Evolutionary conservation across 2,797 vertebrate species (phyloP), one percentile per base, ranked within the genome.

Genomic region (Acanthopagrus latus): DNA sequence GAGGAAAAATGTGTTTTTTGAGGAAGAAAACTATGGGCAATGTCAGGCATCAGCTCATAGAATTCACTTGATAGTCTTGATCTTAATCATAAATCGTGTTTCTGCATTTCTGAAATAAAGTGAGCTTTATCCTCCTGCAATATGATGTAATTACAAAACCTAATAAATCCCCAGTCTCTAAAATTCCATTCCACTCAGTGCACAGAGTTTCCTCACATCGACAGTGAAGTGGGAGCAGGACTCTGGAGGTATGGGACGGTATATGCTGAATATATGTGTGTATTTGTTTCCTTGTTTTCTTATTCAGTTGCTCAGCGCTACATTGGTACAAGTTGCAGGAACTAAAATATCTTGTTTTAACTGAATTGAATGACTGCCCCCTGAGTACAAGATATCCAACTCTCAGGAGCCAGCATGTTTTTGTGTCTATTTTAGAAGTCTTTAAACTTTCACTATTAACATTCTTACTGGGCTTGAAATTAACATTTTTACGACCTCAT

Each of bases 1-100:
- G 60, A 46, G 11, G 2, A 1, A 18, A 72, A 72, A 84, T 29
- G 23, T 50, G 58, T 56, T 78, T 23, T 60, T 51, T 77, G 62
- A 71, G 51, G 52, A 46, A 10, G 41, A 62, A 67, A 65, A 54
- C 52, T 67, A 25, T 29, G 52, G 21, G 33, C 46, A 25, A 62
- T 67, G 51, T 59, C 69, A 71, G 18, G 12, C 64, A 48, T 75
- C 60, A 44, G 50, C 25, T 18, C 21, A 51, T 7, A 10, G 7
- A 17, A 38, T 58, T 50, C 55, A 50, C 5, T 59, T 68, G 57
- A 72, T 57, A 38, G 5, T 56, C n/a, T 21, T 70, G 13, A 29
- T 50, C n/a, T 33, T 74, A 41, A 43, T 69, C 50, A 52, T 77
- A 33, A 54, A 27, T 70, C 60, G 21, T 47, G 55, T 38, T 50